Conservation (phyloP, 2,888 invertebrate species). For the Cheiracanthium punctorium region DNA sequence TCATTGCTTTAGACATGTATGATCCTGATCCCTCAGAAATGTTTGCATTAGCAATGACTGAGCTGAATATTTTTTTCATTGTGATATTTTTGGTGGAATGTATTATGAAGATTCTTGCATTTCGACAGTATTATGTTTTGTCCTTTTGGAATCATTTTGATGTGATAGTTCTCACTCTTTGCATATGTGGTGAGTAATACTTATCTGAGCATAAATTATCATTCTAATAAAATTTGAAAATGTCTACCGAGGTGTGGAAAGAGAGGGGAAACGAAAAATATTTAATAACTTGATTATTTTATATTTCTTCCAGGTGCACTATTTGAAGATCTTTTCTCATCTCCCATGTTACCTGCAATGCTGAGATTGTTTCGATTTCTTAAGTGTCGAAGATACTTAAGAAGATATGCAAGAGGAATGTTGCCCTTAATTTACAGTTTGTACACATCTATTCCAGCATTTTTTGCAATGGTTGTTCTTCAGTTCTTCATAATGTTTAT, state of each 20-base stretch:
- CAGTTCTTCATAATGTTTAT: conserved; percentile 64
- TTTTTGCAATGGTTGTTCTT: conserved; percentile 36
- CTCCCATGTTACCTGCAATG: conserved; percentile 67
- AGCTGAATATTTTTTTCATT: conserved; percentile 60
- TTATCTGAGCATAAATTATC: neutral
- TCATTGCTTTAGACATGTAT: conserved; percentile 66
- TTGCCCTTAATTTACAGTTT: conserved; percentile 42
- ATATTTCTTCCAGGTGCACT: conserved; percentile 39
- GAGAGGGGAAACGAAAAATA: no score
- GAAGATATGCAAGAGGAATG: conserved; percentile 56
- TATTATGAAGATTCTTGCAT: conserved; percentile 47
- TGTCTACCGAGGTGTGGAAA: no score
- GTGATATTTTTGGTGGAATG: conserved; percentile 51
- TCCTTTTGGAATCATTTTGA: conserved; percentile 60
- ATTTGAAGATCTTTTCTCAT: conserved; percentile 56
- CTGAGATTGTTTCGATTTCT: conserved; percentile 51
- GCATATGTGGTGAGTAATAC: conserved; percentile 54
- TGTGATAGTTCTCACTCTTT: conserved; percentile 46
- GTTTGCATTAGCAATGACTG: conserved; percentile 64
- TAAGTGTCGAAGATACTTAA: conserved; percentile 51
- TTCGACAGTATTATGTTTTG: conserved; percentile 48
- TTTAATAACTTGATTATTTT: no score
- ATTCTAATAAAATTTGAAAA: neutral
- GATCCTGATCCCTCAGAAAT: conserved; percentile 66
- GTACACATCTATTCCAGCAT: conserved; percentile 52